These are phyloP conservation scores for Catalaphyllia jardinei DNA, from an alignment of 64 coral and sea anemone species.

Conservation along the genomic window DNA sequence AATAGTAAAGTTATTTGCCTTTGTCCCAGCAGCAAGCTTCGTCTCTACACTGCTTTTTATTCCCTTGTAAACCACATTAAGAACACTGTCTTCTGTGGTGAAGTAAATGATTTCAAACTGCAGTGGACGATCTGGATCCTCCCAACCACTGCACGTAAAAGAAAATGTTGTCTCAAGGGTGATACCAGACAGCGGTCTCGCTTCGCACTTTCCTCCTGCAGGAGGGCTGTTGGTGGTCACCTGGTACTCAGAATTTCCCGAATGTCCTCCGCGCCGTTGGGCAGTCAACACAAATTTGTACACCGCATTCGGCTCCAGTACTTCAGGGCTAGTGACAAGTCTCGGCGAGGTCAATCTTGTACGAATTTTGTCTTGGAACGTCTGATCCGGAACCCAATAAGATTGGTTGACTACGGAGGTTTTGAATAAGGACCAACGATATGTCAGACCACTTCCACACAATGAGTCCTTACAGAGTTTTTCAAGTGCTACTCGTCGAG, in stretches of 20 bases:
- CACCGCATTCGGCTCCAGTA: not conserved
- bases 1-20: not conserved
- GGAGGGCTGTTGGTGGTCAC: not conserved
- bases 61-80: conserved; percentile 20
- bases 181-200: not conserved
- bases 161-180: conserved; percentile 18
- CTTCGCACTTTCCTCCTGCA: not conserved
- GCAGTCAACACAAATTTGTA: conserved; percentile 30
- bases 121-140: conserved; percentile 30
- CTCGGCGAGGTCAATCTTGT: conserved; percentile 7
- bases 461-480: not conserved
- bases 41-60: not conserved
- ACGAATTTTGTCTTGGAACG: not conserved
- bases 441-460: not conserved
- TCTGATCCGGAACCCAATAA: not conserved
- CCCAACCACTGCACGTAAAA: conserved; percentile 31
- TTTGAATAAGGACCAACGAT: conserved; percentile 2
- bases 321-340: not conserved
- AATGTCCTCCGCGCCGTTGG: not conserved
- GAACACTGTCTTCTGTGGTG: not conserved
- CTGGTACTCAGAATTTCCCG: conserved; percentile 16
- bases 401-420: not conserved
- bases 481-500: conserved; percentile 9
- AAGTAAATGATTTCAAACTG: conserved; percentile 34
- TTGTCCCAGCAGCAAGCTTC: conserved; percentile 24